Evolutionary conservation across 2,888 invertebrate species (phyloP), one percentile per base, ranked within the genome.

Genomic region (Thalpophila matura): DNA sequence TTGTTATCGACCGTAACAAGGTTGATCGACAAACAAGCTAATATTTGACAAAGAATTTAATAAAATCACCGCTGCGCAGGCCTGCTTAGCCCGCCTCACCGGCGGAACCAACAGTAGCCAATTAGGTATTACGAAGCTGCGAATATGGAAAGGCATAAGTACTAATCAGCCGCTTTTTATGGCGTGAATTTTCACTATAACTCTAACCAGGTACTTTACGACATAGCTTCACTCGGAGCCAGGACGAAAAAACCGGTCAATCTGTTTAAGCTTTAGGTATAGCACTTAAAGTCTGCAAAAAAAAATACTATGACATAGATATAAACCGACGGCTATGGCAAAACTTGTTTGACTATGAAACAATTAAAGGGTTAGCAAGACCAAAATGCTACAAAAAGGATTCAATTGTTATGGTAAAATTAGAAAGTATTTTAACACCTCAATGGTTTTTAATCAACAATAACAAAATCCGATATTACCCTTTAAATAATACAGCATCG

Each of bases 401-500:
- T 24, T 22, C 14, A 42, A 49, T 51, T 29, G 14, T 49, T 24
- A 12, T 26, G 27, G 20, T 42, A 47, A n/a, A 59, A 68, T 49
- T 37, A 61, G 35, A 56, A 56, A 56, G 51, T 31, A 47, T 74
- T 69, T 61, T 40, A 42, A 49, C 57, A 75, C 76, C 63, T 54
- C 40, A 50, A 54, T 57, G 56, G 22, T 73, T 65, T 60, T 63
- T 70, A 51, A 65, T 61, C 63, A 67, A 67, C 68, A 65, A 78
- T 65, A 77, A 71, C 60, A 71, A 78, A 82, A 83, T 77, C 72
- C 76, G 76, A 85, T 83, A 85, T 76, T 81, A 75, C 73, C 83
- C 79, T 82, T 83, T 89, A 83, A 89, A 90, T 91, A 89, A 90
- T 88, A 90, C 80, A 74, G 77, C 85, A 79, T 81, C 83, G 86